Conservation (phyloP, 2,113 vertebrate genomes). For the Halichoerus grypus region DNA sequence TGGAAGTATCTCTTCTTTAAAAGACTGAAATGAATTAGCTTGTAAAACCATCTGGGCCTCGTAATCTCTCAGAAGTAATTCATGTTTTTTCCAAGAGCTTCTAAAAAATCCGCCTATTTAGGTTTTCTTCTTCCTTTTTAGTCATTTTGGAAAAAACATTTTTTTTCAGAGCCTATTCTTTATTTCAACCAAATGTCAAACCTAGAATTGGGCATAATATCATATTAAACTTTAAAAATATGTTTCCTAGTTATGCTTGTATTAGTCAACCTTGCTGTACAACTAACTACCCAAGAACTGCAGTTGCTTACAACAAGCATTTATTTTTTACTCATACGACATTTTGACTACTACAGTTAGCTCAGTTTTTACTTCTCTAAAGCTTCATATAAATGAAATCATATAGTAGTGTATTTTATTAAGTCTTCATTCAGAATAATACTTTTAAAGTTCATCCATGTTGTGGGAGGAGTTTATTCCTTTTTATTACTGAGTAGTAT, state of each 20-base stretch:
- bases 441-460: background rate
- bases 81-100: slow-evolving; percentile 6
- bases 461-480: background rate
- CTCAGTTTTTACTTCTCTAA: background rate
- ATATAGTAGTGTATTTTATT: background rate
- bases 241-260: background rate
- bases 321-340: background rate
- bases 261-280: background rate
- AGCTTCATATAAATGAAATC: background rate
- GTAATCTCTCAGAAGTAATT: slow-evolving; percentile 11
- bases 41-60: slow-evolving; percentile 43
- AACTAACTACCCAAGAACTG: background rate
- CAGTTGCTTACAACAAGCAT: background rate
- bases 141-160: background rate
- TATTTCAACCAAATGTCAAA: slow-evolving; percentile 3
- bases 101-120: background rate
- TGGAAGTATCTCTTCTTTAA: slow-evolving; percentile 11
- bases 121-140: background rate
- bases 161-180: background rate
- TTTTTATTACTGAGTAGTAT: background rate
- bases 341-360: background rate
- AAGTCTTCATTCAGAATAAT: background rate
- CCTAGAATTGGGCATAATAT: background rate
- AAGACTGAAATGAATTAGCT: slow-evolving; percentile 45
- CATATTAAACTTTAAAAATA: slow-evolving; percentile 6